Conservation (phyloP, 2,888 invertebrate genomes). For the Zootermopsis nevadensis region DNA sequence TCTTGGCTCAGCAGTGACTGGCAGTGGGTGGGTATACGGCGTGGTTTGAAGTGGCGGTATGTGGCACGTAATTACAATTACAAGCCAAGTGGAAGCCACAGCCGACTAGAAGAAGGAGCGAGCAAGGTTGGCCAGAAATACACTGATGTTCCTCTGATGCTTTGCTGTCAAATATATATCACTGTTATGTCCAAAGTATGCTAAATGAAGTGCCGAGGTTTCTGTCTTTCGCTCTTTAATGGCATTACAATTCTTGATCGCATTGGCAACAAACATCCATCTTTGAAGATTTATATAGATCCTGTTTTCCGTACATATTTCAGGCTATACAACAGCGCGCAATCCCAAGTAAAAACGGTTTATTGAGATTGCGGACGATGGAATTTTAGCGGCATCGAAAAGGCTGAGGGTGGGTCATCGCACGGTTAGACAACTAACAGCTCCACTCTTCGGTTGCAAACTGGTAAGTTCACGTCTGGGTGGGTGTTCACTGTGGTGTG, state of each 20-base stretch:
- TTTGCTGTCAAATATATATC: neutral
- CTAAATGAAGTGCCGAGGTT: neutral
- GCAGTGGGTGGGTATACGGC: neutral
- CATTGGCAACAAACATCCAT: neutral
- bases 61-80: conserved; percentile 38
- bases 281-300: neutral
- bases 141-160: neutral
- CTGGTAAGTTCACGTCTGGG: conserved; percentile 10
- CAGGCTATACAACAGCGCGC: neutral
- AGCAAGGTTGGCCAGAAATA: neutral
- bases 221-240: neutral
- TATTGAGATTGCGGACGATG: no score
- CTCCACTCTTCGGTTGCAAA: neutral
- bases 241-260: neutral
- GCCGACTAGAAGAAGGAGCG: neutral
- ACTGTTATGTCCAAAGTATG: neutral
- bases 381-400: no score
- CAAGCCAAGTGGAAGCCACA: conserved; percentile 38
- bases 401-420: no score
- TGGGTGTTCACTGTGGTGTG: conserved; percentile 15
- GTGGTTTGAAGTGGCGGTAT: neutral
- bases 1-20: neutral
- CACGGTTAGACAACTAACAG: neutral
- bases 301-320: conserved; percentile 22
- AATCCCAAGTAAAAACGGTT: neutral